Evolutionary conservation across 2,113 vertebrate genomes (phyloP).

Genomic region (Clarias magur): DNA sequence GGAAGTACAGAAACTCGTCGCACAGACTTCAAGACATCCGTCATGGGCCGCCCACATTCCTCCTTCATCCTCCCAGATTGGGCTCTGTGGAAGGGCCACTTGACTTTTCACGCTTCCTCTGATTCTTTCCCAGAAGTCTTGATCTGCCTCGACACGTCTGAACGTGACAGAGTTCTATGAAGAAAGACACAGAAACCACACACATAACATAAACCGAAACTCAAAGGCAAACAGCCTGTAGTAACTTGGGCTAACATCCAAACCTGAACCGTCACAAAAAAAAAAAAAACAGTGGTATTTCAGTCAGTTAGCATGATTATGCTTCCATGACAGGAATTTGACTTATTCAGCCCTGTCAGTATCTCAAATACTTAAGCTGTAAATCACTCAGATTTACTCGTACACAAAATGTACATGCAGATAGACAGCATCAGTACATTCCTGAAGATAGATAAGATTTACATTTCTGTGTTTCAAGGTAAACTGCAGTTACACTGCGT

Average conservation of each 20-base stretch:
- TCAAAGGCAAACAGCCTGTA: neutral
- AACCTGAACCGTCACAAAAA: neutral
- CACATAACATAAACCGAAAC: conserved; percentile 34
- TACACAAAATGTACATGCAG: conserved; percentile 49
- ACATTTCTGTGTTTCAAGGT: conserved; percentile 54
- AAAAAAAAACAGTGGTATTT: neutral
- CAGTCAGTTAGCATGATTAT: neutral
- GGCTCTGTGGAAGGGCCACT: conserved; percentile 21
- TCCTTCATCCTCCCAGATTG: conserved; percentile 45
- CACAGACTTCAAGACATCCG: conserved; percentile 62
- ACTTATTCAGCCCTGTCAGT: neutral
- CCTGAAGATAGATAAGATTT: conserved; percentile 58
- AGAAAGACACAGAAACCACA: conserved; percentile 37
- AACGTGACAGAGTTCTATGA: conserved; percentile 5
- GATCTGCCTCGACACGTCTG: conserved; percentile 45
- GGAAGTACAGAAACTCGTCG: conserved; percentile 57
- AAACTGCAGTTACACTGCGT: conserved; percentile 33
- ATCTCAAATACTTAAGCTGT: neutral
- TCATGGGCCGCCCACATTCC: conserved; percentile 55
- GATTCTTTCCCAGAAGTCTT: neutral
- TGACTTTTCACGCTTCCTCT: conserved; percentile 24
- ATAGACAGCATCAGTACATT: conserved; percentile 42
- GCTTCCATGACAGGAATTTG: neutral
- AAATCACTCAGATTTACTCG: neutral
- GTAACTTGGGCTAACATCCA: neutral